Base-by-base conservation (phyloP, 2,113 vertebrate genomes). In the Antigone vipio region DNA sequence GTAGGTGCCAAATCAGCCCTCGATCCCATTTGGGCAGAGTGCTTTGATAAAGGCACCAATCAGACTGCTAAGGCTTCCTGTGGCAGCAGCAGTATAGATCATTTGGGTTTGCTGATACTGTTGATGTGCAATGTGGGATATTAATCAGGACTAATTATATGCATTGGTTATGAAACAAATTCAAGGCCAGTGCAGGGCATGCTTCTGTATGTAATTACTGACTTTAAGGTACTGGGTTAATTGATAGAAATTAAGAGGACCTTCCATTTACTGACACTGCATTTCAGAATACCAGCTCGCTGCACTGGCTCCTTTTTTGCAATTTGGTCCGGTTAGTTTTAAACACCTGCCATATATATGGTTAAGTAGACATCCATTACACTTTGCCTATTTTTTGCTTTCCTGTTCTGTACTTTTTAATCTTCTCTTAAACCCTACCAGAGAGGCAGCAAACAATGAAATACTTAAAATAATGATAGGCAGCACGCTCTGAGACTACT, bases 101-200 rank as follows among this genome's bases (percentile, higher is more conserved):
- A 93, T 95, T 98, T 97, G 98, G 97, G 98, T 96, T 98, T 98
- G 93, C 98, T 98, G 98, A 98, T 98, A 98, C 97, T 98, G 98
- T 98, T 98, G 97, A 98, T 98, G 97, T 97, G 97, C 98, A 98
- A 98, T 98, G 98, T 97, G 95, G 98, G 97, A 98, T 98, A 99
- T 99, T 99, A 99, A 99, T 99, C 98, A 99, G 97, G 97, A 95
- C 98, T 99, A 99, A 99, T 99, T 99, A 99, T 98, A 98, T 77
- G 92, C 97, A 95, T 97, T 97, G 98, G 92, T 97, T 97, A 96
- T 97, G 97, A 98, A 97, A 95, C 85, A 98, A 97, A 98, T 97
- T 93, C 91, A 96, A 97, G 97, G 97, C 98, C 96, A 96, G 77
- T 97, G 92, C 91, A 96, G 97, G 95, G 95, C 97, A 96, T 94